Conservation (phyloP, 2,888 invertebrate genomes). For the Apeira syringaria region DNA sequence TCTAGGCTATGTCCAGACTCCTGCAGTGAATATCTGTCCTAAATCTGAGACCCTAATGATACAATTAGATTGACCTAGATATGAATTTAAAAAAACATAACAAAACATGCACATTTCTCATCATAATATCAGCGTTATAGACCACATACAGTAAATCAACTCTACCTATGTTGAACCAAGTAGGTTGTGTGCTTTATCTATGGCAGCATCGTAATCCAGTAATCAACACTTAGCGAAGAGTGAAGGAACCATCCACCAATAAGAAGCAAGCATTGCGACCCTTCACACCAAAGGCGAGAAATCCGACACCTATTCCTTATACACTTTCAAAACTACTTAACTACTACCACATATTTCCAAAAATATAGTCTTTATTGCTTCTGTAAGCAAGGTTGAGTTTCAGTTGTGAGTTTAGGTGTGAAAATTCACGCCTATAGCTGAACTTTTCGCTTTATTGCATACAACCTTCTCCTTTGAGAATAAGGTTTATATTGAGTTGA, state of each 20-base stretch:
- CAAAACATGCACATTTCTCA: not conserved
- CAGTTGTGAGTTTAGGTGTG: slow-evolving; percentile 57
- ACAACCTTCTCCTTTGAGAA: slow-evolving; percentile 28
- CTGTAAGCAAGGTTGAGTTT: slow-evolving; percentile 31
- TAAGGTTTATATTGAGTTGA: slow-evolving; percentile 42
- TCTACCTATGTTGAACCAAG: not conserved
- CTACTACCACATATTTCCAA: slow-evolving; percentile 6
- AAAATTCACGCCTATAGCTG: slow-evolving; percentile 76
- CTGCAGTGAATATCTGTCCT: too few species aligned
- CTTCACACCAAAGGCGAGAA: slow-evolving; percentile 81
- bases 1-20: too few species aligned
- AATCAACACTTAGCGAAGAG: slow-evolving; percentile 55
- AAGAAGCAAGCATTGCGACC: slow-evolving; percentile 55
- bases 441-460: slow-evolving; percentile 36
- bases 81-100: too few species aligned
- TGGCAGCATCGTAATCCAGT: slow-evolving; percentile 34
- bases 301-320: slow-evolving; percentile 66
- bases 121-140: not conserved
- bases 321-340: slow-evolving; percentile 44
- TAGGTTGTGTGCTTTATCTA: slow-evolving; percentile 23
- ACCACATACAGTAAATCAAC: not conserved
- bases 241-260: slow-evolving; percentile 54
- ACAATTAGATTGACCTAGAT: too few species aligned
- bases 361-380: slow-evolving; percentile 19
- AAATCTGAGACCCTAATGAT: too few species aligned